Evolutionary conservation across 2,888 invertebrate genomes (phyloP), one percentile per base, ranked within the genome.

Genomic region (Sisyra nigra): DNA sequence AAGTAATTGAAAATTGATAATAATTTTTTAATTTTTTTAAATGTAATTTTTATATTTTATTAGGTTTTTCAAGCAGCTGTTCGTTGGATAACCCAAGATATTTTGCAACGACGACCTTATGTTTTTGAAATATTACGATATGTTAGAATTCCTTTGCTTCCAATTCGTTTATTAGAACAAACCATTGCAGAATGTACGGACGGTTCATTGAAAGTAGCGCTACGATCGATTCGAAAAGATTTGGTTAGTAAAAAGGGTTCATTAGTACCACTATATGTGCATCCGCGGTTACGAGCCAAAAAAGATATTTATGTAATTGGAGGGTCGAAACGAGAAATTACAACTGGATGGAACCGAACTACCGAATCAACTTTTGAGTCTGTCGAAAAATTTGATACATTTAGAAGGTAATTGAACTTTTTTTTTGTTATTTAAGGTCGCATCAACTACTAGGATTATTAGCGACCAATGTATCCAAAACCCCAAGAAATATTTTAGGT

Each of bases 231-330:
- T 48, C 72, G 79, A 55, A 77, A 77, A 48, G 87, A 88, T 61
- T 73, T 88, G 62, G 71, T 75, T 48, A 74, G 74, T 1, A 77
- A 80, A 49, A 77, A 80, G 44, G 84, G 84, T 4, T 82, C 81
- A 52, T 61, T 87, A 45, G 86, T 87, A 44, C 72, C 83, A 14
- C 61, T 86, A 50, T 71, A 76, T 13, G 81, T 78, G 19, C 78
- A 80, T 56, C 91, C 91, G 1, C 72, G 92, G 6, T 74, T 81
- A 49, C 78, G 86, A 56, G 87, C 91, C 1, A 82, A 88, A 48
- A 89, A 89, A 58, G 78, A 82, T 56, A 80, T 93, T 48, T 79
- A 86, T 54, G 77, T 93, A 37, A 84, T 87, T 48, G 93, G 93
- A 17, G 93, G 93, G 10, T 86, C 85, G 2, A 80, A 84, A 53